Evolutionary conservation across 2,797 vertebrate species (phyloP), one percentile per base, ranked within the genome.

Genomic region (Eurystomus glaucurus): DNA sequence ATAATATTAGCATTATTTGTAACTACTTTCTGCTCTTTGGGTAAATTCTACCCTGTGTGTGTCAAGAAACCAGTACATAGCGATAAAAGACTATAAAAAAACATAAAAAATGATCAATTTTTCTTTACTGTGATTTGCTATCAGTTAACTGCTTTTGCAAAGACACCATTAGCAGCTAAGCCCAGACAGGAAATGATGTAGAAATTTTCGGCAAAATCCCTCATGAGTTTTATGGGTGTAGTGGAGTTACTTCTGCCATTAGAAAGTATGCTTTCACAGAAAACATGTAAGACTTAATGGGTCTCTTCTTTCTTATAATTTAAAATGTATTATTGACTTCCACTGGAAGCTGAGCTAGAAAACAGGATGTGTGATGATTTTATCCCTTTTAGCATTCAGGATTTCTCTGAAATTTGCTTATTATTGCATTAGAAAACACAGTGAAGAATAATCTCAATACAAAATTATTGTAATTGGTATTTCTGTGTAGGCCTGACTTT

Each of bases 401-500:
- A 41, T 90, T 93, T 79, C 55, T 62, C 29, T 62, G 46, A 83
- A 58, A 58, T 80, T 22, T 74, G 3, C 13, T 76, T 69, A 18
- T 6, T 81, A 72, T 79, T 76, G 31, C 14, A 13, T 72, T 93
- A 62, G 51, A 87, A 90, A 94, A 88, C 33, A 43, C 6, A 26
- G 14, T 11, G 17, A 70, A 92, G 37, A 94, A 43, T 78, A 93
- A 51, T 85, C 22, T 79, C 39, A 45, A 35, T 81, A 31, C 31
- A 55, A 72, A 85, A 54, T 85, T 65, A 48, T 58, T 51, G 29
- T 81, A 39, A 50, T 26, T 55, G 70, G 9, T 66, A 48, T 58
- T 86, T 77, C 62, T 90, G 35, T 81, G 17, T 70, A 43, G 48
- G 21, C 28, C 94, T 10, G 55, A 39, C 87, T 78, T 94, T 97